A percentile compares a stretch with the other conserved stretches of the same genome.
Conservation (phyloP, 2,113 vertebrate species). For the Catharus bicknelli region DNA sequence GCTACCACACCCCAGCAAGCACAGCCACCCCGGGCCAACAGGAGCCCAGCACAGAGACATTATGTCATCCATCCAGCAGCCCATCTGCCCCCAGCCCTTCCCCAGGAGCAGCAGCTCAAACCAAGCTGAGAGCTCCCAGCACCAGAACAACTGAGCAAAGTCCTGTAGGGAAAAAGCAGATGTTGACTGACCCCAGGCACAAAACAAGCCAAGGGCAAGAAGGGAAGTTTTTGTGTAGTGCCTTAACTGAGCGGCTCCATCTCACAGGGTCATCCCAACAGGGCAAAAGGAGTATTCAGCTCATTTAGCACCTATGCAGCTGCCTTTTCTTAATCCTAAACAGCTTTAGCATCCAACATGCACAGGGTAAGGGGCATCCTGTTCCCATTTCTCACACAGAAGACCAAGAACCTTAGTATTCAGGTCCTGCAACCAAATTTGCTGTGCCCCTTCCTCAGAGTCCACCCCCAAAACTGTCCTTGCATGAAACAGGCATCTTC, state of each 20-base stretch:
- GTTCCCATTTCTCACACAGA: background rate
- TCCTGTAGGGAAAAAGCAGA: background rate
- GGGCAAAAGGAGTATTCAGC: background rate
- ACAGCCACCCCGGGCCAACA: background rate
- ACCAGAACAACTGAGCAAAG: background rate
- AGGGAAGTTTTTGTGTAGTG: background rate
- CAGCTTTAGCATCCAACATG: background rate
- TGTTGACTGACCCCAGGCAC: background rate
- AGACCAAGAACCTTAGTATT: background rate
- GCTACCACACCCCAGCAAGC: conserved; percentile 57
- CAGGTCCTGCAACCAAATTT: fast-evolving
- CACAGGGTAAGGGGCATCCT: background rate
- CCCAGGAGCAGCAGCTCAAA: background rate
- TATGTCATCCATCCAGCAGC: conserved; percentile 13
- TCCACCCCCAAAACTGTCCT: background rate
- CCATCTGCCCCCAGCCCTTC: conserved; percentile 18
- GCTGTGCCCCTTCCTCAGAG: background rate
- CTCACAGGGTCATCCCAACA: background rate
- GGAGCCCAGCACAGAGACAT: conserved; percentile 1
- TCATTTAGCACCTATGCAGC: background rate
- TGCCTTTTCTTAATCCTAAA: background rate
- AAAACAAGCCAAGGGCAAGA: background rate
- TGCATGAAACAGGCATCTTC: background rate
- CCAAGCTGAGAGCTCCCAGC: background rate
- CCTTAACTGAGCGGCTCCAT: background rate